phyloP scores from a whole-genome alignment of 2,113 vertebrate species.

The Peromyscus leucopus region DNA sequence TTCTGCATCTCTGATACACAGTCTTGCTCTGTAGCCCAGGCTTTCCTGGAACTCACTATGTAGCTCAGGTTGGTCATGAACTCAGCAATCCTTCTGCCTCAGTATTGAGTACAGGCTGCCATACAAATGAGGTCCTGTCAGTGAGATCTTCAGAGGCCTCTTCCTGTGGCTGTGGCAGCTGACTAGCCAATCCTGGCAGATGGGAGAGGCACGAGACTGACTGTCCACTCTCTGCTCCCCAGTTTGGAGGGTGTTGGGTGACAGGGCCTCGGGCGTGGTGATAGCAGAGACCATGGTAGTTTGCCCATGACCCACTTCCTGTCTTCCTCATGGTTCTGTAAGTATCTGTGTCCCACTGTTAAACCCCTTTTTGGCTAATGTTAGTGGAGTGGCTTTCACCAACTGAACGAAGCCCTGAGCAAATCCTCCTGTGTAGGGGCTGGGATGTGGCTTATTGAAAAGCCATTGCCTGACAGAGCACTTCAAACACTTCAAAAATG shows the following conservation, averaged over 20 bases:
- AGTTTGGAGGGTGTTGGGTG: background rate
- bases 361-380: background rate
- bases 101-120: no score
- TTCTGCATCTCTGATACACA: background rate
- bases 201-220: background rate
- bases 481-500: background rate
- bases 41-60: background rate
- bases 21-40: background rate
- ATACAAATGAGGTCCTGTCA: background rate
- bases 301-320: background rate
- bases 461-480: background rate
- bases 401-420: background rate
- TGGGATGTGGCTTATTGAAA: background rate
- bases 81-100: background rate
- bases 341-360: background rate
- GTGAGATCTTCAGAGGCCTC: background rate
- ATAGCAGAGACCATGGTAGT: background rate
- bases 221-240: background rate
- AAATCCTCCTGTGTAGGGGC: no score
- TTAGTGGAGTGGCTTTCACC: background rate
- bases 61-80: background rate
- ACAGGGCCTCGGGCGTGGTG: background rate
- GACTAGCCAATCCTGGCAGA: background rate
- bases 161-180: background rate
- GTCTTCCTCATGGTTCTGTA: background rate